Percentiles rank a stretch among this genome's conserved stretches.
phyloP scores from a whole-genome alignment of 2,113 vertebrate genomes.

The Vulpes vulpes region DNA sequence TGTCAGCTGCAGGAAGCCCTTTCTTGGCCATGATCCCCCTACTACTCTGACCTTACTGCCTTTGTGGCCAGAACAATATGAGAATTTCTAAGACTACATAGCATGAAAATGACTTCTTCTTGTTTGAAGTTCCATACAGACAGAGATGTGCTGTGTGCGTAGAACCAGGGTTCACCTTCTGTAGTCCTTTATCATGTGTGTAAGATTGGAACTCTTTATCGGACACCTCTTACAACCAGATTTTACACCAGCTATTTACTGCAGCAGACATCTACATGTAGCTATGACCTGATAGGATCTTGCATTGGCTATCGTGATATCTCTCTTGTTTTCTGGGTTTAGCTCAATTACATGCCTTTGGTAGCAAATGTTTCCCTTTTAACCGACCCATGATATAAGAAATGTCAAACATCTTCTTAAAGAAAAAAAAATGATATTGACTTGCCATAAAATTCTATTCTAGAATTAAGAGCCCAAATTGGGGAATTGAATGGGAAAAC shows the following conservation, averaged over 20 bases:
- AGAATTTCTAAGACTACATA: background rate
- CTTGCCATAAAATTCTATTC: background rate
- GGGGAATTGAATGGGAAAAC: background rate
- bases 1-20: background rate
- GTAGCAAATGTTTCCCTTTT: background rate
- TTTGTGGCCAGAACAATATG: background rate
- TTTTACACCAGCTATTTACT: background rate
- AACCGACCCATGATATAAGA: no score
- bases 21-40: background rate
- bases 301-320: fast-evolving
- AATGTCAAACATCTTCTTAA: background rate
- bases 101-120: background rate
- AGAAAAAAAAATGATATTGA: background rate
- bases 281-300: background rate
- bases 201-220: no score
- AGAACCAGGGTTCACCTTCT: fast-evolving
- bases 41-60: background rate
- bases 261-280: background rate
- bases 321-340: background rate
- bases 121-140: background rate
- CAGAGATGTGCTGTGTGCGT: fast-evolving
- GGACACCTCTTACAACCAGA: no score
- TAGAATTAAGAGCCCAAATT: background rate
- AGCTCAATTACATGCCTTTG: fast-evolving
- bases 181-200: fast-evolving